A percentile compares a stretch with the other conserved stretches of the same genome.
Conservation (phyloP, 2,797 vertebrate genomes). For the Cyprinella venusta region DNA sequence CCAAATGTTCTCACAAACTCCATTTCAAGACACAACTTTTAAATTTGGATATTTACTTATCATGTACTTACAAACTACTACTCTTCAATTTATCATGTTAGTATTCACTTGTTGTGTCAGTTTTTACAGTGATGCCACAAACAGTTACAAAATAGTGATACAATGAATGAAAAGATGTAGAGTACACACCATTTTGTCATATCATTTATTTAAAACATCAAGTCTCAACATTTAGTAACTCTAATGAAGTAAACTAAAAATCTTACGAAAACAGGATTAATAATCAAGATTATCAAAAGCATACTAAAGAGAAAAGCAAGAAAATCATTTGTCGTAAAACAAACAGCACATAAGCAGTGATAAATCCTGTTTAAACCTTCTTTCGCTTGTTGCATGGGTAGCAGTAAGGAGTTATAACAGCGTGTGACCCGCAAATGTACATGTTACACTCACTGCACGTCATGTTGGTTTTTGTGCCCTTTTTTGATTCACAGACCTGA, state of each 20-base stretch:
- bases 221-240: not conserved
- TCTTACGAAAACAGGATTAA: not conserved
- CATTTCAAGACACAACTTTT: not conserved
- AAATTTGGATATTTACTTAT: not conserved
- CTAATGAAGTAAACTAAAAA: not conserved
- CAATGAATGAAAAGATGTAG: not conserved
- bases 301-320: not conserved
- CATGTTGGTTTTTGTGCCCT: conserved; percentile 8
- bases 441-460: not conserved
- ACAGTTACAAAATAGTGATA: not conserved
- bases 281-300: not conserved
- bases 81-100: not conserved
- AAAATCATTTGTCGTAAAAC: not conserved
- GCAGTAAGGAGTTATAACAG: not conserved
- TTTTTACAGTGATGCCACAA: not conserved
- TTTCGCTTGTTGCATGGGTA: not conserved
- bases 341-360: not conserved
- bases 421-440: conserved; percentile 9
- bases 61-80: not conserved
- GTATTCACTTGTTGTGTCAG: not conserved
- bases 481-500: conserved; percentile 14
- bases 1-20: not conserved
- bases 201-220: not conserved
- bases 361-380: not conserved
- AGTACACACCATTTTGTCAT: not conserved